Evolutionary conservation across 2,888 invertebrate species (phyloP), one percentile per base, ranked within the genome.

Genomic region (Dexiosoma caninum): DNA sequence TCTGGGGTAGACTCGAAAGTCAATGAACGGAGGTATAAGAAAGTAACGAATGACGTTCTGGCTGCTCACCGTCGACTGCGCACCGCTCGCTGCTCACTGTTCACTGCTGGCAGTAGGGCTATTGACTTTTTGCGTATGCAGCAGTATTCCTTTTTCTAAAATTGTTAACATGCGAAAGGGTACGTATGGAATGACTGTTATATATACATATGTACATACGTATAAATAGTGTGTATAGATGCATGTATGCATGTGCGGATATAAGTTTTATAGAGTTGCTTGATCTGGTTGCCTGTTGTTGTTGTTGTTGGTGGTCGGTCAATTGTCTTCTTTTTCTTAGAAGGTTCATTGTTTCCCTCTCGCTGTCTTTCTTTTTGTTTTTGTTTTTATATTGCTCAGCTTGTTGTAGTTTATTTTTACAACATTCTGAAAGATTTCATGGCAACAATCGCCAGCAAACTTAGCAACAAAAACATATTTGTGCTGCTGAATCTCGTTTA

Each of bases 341-440:
- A 81, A 81, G 77, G 81, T 69, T 72, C 71, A 77, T 69, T 72
- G 72, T 80, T 69, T 67, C 46, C 5, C 21, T 35, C n/a, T 49
- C 14, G 16, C 30, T 51, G 0, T 5, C 44, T 46, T 35, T 46
- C 30, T 35, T 27, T n/a, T n/a, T n/a, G n/a, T 1, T 59, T 59
- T 59, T n/a, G n/a, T n/a, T n/a, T n/a, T n/a, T n/a, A n/a, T 40
- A 30, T 66, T 16, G 51, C 14, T n/a, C 37, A 6, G 32, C 32
- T n/a, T 30, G 40, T 42, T 51, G 44, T 10, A 44, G 46, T 53
- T 44, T 46, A 27, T 55, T 62, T 69, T 49, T 46, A 16, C 27
- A n/a, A 44, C 46, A 66, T 75, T 76, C 71, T 59, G 55, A 40
- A 74, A 53, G 49, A 10, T 46, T 59, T 59, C 19, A 37, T 40